Conservation (phyloP, 2,888 invertebrate species). For the Epiblema foenella region DNA sequence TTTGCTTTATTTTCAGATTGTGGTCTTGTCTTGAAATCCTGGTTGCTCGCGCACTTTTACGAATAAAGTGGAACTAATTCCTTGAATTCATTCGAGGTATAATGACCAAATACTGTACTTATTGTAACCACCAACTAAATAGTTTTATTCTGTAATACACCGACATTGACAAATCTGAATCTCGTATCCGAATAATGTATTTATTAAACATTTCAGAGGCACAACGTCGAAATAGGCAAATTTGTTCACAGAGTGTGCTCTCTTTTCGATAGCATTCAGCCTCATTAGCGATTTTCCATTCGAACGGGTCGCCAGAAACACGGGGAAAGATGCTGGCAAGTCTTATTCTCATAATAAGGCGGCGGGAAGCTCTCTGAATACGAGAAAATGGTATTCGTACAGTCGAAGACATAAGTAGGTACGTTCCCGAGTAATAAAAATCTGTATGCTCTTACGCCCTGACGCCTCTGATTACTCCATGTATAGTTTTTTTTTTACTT, state of each 20-base stretch:
- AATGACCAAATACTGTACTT: too few relatives aligned
- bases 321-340: conserved; percentile 58
- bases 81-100: too few relatives aligned
- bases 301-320: conserved; percentile 60
- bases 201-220: conserved; percentile 46
- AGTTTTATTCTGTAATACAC: too few relatives aligned
- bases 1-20: conserved; percentile 37
- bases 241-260: conserved; percentile 59
- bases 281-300: conserved; percentile 78
- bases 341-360: conserved; percentile 59
- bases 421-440: too few relatives aligned
- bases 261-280: conserved; percentile 66
- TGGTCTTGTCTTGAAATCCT: conserved; percentile 1
- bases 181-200: conserved; percentile 7
- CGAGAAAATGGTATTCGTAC: conserved; percentile 49
- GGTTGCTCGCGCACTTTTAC: not conserved
- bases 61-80: not conserved
- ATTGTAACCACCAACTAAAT: too few relatives aligned
- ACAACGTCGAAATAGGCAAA: conserved; percentile 59
- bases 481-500: too few relatives aligned
- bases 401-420: too few relatives aligned
- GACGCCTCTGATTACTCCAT: too few relatives aligned
- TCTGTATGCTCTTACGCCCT: too few relatives aligned
- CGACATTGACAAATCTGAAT: not conserved
- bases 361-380: conserved; percentile 53